Evolutionary conservation across 2,888 invertebrate species (phyloP), one percentile per base, ranked within the genome.

Genomic region (Physocephala rufipes): DNA sequence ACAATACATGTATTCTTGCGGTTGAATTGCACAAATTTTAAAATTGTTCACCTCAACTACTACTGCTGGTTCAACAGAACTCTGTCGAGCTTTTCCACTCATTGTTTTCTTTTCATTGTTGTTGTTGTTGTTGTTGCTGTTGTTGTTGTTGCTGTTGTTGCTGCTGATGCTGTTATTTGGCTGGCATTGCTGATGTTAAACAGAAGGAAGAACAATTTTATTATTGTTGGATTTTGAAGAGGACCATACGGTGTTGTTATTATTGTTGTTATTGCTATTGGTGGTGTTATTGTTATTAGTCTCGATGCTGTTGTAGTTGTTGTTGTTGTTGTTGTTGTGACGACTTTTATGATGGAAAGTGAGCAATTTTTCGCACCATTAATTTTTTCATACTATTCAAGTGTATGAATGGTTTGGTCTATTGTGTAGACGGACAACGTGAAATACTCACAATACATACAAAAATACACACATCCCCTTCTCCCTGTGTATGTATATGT

Each of bases 291-390:
- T 36, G 36, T 36, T n/a, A n/a, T n/a, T n/a, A n/a, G n/a, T n/a
- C n/a, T n/a, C n/a, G n/a, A n/a, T n/a, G n/a, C n/a, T n/a, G n/a
- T n/a, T n/a, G n/a, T n/a, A n/a, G 36, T 36, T 36, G 36, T 4
- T 36, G 36, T 36, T 36, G 36, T 4, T 36, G 36, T 36, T 4
- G 36, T 36, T 36, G 36, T 36, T 36, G 36, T 36, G 36, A 4
- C 24, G 19, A 24, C 58, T 36, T 12, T 26, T 58, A 58, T 15
- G 15, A 21, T 12, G 58, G 15, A 26, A 26, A 58, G 58, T 28
- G 24, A 26, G 26, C 24, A 21, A 58, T 58, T 58, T 58, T 58
- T 24, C 58, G 24, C 58, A 26, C 28, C 58, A 58, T 58, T 58
- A 28, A 58, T 24, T 58, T 58, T 36, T 28, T 24, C 16, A n/a